Evolutionary conservation across 2,797 vertebrate species (phyloP).

Genomic region (Sebastes paucispinis): DNA sequence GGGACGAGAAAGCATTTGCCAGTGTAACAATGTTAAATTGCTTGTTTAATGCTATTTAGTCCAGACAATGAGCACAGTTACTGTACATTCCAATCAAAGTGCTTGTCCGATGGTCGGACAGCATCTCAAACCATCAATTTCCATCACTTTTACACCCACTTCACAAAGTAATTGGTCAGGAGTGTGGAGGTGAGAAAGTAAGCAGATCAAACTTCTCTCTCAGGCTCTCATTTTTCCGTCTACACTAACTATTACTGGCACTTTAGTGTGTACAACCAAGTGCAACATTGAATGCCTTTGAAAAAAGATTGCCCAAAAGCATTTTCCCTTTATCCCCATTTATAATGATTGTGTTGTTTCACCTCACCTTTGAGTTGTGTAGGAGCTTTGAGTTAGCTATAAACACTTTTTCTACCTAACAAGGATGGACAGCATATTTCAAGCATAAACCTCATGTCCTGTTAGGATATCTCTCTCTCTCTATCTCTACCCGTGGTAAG

Average conservation of each 20-base stretch:
- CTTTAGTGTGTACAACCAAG: not conserved
- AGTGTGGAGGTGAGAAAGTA: not conserved
- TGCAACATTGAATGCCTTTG: not conserved
- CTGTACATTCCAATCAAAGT: not conserved
- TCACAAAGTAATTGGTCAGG: too few species aligned
- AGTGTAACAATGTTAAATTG: not conserved
- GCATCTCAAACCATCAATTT: not conserved
- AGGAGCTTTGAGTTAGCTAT: not conserved
- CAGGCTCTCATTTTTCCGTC: not conserved
- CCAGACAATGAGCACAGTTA: not conserved
- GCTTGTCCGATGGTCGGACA: not conserved
- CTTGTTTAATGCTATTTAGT: not conserved
- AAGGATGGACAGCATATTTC: not conserved
- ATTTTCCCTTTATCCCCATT: not conserved
- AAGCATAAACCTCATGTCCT: not conserved
- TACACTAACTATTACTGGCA: not conserved
- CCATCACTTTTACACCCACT: too few species aligned
- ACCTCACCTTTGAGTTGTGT: not conserved
- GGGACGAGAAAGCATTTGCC: not conserved
- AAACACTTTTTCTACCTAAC: not conserved
- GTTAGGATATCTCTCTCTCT: not conserved
- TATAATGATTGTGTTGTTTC: not conserved
- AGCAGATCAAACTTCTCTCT: not conserved
- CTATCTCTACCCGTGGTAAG: not conserved
- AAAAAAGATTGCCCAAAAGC: not conserved